Conservation (phyloP, 2,113 vertebrate genomes). For the Oncorhynchus kisutch region DNA sequence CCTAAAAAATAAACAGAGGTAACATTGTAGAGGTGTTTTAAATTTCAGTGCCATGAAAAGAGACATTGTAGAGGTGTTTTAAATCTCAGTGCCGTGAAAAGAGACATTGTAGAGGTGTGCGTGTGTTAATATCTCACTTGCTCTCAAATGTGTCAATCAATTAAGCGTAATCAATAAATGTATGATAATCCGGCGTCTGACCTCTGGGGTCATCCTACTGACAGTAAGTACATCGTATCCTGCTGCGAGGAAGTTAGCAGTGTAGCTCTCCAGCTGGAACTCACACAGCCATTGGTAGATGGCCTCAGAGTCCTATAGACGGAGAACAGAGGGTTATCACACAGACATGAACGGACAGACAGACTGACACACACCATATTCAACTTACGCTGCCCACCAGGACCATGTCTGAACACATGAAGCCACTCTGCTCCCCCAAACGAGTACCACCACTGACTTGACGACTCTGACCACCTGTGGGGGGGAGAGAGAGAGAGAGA, state of each 20-base stretch:
- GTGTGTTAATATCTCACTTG: too few relatives aligned
- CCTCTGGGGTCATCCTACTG: conserved; percentile 89
- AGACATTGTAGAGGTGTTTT: too few relatives aligned
- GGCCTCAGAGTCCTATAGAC: conserved; percentile 79
- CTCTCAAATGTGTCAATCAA: too few relatives aligned
- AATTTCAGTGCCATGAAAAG: too few relatives aligned
- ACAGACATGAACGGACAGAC: neutral
- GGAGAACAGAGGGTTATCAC: neutral
- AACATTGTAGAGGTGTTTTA: too few relatives aligned
- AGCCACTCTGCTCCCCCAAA: conserved; percentile 74
- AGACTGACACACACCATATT: neutral
- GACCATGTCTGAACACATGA: conserved; percentile 77
- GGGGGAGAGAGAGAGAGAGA: neutral
- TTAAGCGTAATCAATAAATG: too few relatives aligned
- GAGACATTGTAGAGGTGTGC: too few relatives aligned
- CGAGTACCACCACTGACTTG: conserved; percentile 65
- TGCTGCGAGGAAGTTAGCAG: conserved; percentile 77
- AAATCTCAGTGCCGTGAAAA: too few relatives aligned
- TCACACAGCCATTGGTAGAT: conserved; percentile 86
- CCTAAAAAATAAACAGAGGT: too few relatives aligned
- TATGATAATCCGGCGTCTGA: conserved; percentile 30
- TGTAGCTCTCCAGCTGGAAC: conserved; percentile 86
- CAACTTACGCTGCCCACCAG: conserved; percentile 77
- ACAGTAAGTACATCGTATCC: conserved; percentile 87
- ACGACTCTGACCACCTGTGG: conserved; percentile 49